A percentile compares a stretch with the other conserved stretches of the same genome.
Evolutionary conservation across 2,113 vertebrate genomes (phyloP).

Genomic region (Thalassarche chlororhynchos): DNA sequence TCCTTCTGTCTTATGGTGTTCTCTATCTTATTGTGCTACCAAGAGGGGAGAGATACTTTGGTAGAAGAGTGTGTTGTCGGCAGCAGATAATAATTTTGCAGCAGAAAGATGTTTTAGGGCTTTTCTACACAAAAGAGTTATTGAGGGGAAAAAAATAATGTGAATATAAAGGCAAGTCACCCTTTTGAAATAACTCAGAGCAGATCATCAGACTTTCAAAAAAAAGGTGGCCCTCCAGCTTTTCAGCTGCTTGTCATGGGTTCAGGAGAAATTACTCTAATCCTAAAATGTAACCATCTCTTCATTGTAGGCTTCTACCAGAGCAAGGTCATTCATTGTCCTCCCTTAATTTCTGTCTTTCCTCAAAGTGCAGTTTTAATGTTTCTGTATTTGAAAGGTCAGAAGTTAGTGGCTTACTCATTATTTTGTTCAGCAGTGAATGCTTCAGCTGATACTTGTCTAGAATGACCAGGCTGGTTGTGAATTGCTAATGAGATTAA

Average conservation of each 20-base stretch:
- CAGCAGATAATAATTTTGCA: not conserved
- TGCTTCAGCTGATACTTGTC: not conserved
- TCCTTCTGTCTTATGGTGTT: accelerated
- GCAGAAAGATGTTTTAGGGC: not conserved
- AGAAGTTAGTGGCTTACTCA: not conserved
- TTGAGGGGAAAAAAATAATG: not conserved
- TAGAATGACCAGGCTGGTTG: not conserved
- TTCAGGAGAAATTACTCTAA: not conserved
- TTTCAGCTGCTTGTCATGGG: not conserved
- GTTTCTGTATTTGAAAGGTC: not conserved
- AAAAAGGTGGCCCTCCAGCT: not conserved
- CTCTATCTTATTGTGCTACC: not conserved
- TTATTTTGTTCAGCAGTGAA: not conserved
- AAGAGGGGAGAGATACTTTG: not conserved
- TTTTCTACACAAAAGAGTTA: not conserved
- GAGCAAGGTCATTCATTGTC: not conserved
- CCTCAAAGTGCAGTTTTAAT: not conserved
- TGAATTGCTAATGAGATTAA: not conserved
- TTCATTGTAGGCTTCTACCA: not conserved
- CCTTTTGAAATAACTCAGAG: not conserved
- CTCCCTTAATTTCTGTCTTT: not conserved
- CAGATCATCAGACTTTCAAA: not conserved
- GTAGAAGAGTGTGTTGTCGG: not conserved
- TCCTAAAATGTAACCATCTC: not conserved
- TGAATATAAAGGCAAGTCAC: not conserved